A percentile compares a stretch with the other conserved stretches of the same genome.
phyloP scores from a whole-genome alignment of 2,113 vertebrate genomes.

The Gymnocephalus cernua region DNA sequence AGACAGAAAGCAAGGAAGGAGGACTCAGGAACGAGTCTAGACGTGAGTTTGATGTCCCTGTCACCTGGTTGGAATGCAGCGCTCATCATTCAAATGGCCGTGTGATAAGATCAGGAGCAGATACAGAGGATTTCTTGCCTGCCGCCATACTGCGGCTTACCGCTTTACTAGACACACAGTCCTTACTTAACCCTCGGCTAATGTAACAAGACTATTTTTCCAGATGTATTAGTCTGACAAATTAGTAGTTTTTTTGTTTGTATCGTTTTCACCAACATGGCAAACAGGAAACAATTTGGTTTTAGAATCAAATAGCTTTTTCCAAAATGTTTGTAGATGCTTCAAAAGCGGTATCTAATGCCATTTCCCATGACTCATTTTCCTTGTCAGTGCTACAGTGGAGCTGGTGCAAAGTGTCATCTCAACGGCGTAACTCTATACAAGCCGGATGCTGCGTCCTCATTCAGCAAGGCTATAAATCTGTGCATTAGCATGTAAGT shows the following conservation, averaged over 20 bases:
- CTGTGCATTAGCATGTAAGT: constrained; percentile 51
- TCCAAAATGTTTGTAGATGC: constrained; percentile 2
- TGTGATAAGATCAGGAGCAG: constrained; percentile 75
- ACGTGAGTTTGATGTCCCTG: constrained; percentile 71
- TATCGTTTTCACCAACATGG: not conserved
- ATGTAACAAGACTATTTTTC: not conserved
- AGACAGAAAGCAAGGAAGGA: constrained; percentile 46
- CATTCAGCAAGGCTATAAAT: constrained; percentile 58
- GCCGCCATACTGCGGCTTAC: constrained; percentile 22
- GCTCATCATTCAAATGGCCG: constrained; percentile 55
- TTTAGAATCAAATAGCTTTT: not conserved
- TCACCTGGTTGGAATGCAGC: constrained; percentile 81
- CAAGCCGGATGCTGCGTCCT: constrained; percentile 38
- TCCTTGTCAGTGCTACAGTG: constrained; percentile 19
- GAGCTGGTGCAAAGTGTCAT: constrained; percentile 25
- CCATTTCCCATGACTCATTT: constrained; percentile 24
- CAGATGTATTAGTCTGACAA: not conserved
- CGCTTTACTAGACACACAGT: constrained; percentile 18
- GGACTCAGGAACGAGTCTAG: constrained; percentile 61
- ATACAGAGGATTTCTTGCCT: constrained; percentile 77
- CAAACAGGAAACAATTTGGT: not conserved
- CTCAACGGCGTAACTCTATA: constrained; percentile 46
- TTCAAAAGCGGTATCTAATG: not conserved
- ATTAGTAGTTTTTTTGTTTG: not conserved
- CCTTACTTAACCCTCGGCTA: constrained; percentile 15